Conservation (phyloP, 2,888 invertebrate genomes). For the Frankliniella fusca region DNA sequence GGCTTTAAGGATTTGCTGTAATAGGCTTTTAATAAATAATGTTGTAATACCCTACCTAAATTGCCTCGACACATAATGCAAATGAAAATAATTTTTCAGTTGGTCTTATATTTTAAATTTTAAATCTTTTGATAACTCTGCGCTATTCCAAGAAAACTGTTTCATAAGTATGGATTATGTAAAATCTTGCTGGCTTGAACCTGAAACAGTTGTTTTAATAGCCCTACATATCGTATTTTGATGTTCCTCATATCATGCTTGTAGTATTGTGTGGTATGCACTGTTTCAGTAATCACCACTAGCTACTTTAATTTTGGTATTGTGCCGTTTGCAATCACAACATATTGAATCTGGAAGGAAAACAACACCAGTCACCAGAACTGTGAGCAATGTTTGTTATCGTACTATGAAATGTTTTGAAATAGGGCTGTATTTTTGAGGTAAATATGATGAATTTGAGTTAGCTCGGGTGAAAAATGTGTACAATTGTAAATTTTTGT, state of each 20-base stretch:
- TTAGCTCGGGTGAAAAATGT: background rate
- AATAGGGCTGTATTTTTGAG: constrained; percentile 3
- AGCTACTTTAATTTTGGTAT: no score
- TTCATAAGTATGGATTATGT: no score
- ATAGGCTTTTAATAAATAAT: background rate
- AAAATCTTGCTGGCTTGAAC: no score
- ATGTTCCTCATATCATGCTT: background rate
- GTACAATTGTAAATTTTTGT: background rate
- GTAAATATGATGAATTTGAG: background rate
- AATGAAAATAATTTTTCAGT: no score
- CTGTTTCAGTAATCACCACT: no score
- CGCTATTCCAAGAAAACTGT: no score
- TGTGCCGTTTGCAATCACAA: no score
- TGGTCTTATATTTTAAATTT: no score
- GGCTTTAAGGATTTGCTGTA: background rate
- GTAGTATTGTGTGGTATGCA: background rate
- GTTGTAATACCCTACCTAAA: background rate
- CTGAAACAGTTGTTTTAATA: background rate
- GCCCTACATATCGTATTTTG: constrained; percentile 1
- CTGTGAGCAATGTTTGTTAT: background rate
- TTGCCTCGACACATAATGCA: no score
- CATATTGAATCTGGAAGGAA: no score
- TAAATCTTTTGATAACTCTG: no score
- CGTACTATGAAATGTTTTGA: background rate
- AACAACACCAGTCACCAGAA: no score